Percentiles rank a stretch among this genome's conserved stretches.
Evolutionary conservation across 2,888 invertebrate species (phyloP).

Genomic region (Xylota segnis): DNA sequence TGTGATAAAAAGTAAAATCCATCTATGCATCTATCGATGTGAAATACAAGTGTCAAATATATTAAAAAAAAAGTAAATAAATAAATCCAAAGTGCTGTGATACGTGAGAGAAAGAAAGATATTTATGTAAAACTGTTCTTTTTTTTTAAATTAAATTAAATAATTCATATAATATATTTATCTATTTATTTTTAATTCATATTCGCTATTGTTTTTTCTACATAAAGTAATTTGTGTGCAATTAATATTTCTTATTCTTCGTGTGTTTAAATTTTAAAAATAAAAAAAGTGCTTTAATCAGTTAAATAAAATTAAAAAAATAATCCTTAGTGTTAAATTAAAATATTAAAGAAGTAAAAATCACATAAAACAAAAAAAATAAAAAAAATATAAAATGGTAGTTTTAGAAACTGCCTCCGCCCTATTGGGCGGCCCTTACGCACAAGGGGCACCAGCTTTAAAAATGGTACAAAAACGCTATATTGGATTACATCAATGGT

Average conservation of each 20-base stretch:
- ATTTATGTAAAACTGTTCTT: constrained; percentile 32
- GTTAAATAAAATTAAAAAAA: constrained; percentile 16
- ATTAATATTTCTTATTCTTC: constrained; percentile 11
- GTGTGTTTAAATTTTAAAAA: constrained; percentile 49
- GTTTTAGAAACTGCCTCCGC: constrained; percentile 91
- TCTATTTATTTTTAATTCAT: constrained; percentile 12
- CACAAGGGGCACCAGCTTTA: constrained; percentile 92
- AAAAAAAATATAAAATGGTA: constrained; percentile 85
- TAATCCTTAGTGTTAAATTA: constrained; percentile 25
- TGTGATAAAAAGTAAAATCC: constrained; percentile 50
- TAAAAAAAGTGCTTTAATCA: constrained; percentile 55
- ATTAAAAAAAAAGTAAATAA: constrained; percentile 23
- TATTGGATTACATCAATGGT: constrained; percentile 95
- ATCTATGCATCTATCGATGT: constrained; percentile 51
- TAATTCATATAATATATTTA: constrained; percentile 43
- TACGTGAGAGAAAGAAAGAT: constrained; percentile 54
- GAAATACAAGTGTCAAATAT: constrained; percentile 64
- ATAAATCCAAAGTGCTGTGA: constrained; percentile 68
- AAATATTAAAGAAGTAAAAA: constrained; percentile 34
- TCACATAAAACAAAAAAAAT: constrained; percentile 38
- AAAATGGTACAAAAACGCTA: constrained; percentile 96
- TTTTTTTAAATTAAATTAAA: constrained; percentile 14
- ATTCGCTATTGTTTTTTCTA: neutral
- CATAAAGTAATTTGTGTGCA: constrained; percentile 47
- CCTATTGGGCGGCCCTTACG: constrained; percentile 91